phyloP scores from a whole-genome alignment of 2,797 vertebrate species.

The Phoeniculus purpureus region DNA sequence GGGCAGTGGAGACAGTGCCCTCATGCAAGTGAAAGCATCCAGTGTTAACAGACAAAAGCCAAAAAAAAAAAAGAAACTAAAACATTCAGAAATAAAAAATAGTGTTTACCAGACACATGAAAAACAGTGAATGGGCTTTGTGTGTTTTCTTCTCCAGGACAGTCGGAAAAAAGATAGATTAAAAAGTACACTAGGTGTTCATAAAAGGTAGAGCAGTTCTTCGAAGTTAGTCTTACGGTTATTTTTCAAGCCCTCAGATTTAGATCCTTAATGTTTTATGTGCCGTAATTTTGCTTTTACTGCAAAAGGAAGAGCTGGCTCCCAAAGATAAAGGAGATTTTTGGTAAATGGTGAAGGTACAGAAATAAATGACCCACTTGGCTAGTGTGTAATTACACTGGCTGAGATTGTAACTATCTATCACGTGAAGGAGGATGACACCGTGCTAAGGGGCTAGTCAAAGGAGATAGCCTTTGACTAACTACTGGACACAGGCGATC shows the following conservation, averaged over 20 bases:
- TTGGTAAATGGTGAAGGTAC: conserved; percentile 95
- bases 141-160: conserved; percentile 49
- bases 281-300: conserved; percentile 88
- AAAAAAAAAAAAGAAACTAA: not conserved
- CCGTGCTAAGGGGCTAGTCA: conserved; percentile 94
- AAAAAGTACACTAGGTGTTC: conserved; percentile 55
- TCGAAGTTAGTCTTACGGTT: conserved; percentile 75
- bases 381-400: conserved; percentile 97
- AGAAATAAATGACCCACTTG: conserved; percentile 98
- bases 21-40: conserved; percentile 27
- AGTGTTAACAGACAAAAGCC: conserved; percentile 25
- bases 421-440: conserved; percentile 91
- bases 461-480: conserved; percentile 99
- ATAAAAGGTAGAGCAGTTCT: conserved; percentile 70
- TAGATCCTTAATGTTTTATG: conserved; percentile 86
- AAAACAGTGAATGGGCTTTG: conserved; percentile 33
- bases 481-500: conserved; percentile 94
- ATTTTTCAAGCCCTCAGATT: conserved; percentile 76
- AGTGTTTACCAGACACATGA: conserved; percentile 45
- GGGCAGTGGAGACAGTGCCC: not conserved
- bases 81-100: conserved; percentile 62
- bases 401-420: conserved; percentile 97
- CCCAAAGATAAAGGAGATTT: conserved; percentile 95
- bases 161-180: conserved; percentile 20
- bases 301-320: conserved; percentile 91